phyloP scores from a whole-genome alignment of 2,797 vertebrate genomes.

The Sebastes wilsoni region DNA sequence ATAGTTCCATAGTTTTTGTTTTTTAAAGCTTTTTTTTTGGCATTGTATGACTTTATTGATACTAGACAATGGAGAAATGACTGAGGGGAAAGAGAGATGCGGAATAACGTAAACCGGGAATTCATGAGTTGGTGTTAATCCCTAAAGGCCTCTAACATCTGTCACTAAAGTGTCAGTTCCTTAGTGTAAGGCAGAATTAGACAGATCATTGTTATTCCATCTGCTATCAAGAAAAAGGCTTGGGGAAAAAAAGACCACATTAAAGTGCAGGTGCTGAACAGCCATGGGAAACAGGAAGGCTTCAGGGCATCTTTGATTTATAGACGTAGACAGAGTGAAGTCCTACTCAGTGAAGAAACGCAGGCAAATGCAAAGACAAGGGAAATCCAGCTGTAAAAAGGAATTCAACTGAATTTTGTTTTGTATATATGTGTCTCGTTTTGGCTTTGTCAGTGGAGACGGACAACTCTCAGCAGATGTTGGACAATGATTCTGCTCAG shows the following conservation, averaged over 20 bases:
- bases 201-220: background rate
- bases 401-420: background rate
- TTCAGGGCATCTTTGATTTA: background rate
- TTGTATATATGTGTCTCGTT: background rate
- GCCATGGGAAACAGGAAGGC: background rate
- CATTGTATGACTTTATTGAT: background rate
- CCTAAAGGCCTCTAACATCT: background rate
- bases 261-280: background rate
- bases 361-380: background rate
- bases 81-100: background rate
- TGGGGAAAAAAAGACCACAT: background rate
- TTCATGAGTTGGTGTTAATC: background rate
- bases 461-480: conserved; percentile 77
- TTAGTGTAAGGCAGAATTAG: background rate
- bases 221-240: background rate
- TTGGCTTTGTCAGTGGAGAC: conserved; percentile 77
- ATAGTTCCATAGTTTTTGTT: background rate
- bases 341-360: background rate
- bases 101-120: background rate
- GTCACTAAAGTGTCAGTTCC: background rate
- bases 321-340: background rate
- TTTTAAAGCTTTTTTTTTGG: background rate
- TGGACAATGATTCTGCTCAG: conserved; percentile 81
- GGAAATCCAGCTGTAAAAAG: background rate
- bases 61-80: background rate